phyloP scores from a whole-genome alignment of 2,888 invertebrate species.

The Parnassius mnemosyne region DNA sequence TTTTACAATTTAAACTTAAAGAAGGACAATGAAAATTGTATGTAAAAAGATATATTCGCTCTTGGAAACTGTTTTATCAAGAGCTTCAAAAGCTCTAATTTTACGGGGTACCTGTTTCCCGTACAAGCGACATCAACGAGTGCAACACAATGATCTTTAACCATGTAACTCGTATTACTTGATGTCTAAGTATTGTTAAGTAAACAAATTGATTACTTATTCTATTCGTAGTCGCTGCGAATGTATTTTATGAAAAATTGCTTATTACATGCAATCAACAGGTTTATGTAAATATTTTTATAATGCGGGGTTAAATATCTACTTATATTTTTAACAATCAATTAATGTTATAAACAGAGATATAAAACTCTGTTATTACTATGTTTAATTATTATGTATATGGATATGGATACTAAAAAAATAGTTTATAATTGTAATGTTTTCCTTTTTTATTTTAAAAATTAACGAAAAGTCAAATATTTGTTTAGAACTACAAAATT shows the following conservation, averaged over 20 bases:
- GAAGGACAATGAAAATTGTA: no score
- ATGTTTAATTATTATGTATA: no score
- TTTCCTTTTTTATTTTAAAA: no score
- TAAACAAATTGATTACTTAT: conserved; percentile 17
- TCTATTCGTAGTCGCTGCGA: conserved; percentile 5
- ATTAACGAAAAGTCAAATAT: no score
- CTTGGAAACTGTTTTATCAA: not conserved
- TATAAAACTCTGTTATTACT: no score
- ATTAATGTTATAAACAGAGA: no score
- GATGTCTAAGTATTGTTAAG: conserved; percentile 19
- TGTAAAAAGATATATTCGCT: no score
- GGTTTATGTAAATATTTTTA: conserved; percentile 3
- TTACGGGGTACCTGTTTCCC: conserved; percentile 18
- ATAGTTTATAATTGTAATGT: no score
- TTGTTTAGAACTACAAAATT: no score
- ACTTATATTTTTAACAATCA: no score
- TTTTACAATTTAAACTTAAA: no score
- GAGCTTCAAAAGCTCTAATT: not conserved
- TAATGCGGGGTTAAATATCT: not conserved
- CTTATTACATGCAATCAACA: not conserved
- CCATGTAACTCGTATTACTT: conserved; percentile 15
- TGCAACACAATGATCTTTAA: conserved; percentile 5
- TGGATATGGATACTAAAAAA: no score
- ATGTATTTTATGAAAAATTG: conserved; percentile 7
- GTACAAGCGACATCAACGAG: conserved; percentile 61